Evolutionary conservation across 2,113 vertebrate genomes (phyloP).

Genomic region (Indicator maculatus): DNA sequence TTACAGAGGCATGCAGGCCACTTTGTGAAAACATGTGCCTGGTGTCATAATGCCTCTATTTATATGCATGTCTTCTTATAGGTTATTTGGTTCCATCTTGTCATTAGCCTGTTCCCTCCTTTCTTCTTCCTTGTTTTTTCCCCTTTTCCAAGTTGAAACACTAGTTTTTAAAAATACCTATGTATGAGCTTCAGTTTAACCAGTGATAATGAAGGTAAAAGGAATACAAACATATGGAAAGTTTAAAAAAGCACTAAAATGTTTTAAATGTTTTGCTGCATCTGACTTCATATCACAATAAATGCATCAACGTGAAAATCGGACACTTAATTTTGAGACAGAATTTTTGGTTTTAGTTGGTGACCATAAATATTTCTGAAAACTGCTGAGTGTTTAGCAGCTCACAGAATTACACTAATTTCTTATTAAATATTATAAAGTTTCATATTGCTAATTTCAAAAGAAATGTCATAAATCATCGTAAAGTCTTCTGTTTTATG

Average conservation of each 20-base stretch:
- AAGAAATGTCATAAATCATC: neutral
- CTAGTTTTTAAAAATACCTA: neutral
- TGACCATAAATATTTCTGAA: neutral
- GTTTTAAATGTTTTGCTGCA: neutral
- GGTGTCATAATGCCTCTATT: neutral
- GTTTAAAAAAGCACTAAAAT: neutral
- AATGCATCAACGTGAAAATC: neutral
- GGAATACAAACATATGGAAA: neutral
- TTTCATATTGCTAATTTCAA: neutral
- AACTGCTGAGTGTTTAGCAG: neutral
- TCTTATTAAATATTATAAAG: neutral
- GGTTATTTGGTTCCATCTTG: neutral
- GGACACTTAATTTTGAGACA: neutral
- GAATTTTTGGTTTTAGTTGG: neutral
- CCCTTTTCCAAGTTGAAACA: neutral
- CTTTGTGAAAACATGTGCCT: neutral
- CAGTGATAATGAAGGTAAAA: neutral
- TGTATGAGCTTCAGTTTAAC: neutral
- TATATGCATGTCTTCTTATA: neutral
- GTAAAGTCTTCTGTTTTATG: neutral
- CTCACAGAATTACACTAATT: neutral
- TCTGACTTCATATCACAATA: neutral
- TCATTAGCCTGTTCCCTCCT: neutral
- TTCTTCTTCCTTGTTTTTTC: neutral
- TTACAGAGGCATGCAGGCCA: neutral